phyloP scores from a whole-genome alignment of 2,888 invertebrate genomes.

The Diaphora mendica region DNA sequence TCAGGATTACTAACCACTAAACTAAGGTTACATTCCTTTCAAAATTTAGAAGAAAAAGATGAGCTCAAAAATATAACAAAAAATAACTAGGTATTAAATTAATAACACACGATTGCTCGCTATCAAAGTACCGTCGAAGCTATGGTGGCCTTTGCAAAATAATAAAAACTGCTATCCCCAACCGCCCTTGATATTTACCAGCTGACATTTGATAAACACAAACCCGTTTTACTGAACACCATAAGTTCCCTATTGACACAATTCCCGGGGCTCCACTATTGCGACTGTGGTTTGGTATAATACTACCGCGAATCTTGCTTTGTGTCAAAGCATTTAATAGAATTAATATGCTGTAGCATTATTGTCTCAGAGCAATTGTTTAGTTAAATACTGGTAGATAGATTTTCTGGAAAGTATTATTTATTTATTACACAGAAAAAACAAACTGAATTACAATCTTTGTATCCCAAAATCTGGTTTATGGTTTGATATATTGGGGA shows the following conservation, averaged over 20 bases:
- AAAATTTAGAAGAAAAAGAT: too few species aligned
- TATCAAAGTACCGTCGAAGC: neutral
- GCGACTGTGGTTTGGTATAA: neutral
- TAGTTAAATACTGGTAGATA: neutral
- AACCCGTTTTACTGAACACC: neutral
- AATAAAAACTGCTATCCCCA: conserved; percentile 14
- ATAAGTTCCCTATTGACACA: neutral
- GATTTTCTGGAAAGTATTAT: neutral
- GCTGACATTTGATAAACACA: conserved; percentile 19
- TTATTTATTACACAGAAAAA: too few species aligned
- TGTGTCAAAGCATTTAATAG: neutral
- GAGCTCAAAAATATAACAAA: too few species aligned
- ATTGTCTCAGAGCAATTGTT: neutral
- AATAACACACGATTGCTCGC: neutral
- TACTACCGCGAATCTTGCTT: neutral
- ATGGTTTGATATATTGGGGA: neutral
- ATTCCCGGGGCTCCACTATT: neutral
- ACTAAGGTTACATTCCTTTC: too few species aligned
- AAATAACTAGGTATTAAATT: neutral
- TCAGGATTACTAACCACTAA: too few species aligned
- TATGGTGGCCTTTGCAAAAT: conserved; percentile 18
- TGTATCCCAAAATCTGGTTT: too few species aligned
- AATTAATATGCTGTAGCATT: neutral
- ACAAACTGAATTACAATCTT: too few species aligned
- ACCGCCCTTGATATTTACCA: conserved; percentile 20